Conservation (phyloP, 2,797 vertebrate species). For the Adrianichthys oophorus region DNA sequence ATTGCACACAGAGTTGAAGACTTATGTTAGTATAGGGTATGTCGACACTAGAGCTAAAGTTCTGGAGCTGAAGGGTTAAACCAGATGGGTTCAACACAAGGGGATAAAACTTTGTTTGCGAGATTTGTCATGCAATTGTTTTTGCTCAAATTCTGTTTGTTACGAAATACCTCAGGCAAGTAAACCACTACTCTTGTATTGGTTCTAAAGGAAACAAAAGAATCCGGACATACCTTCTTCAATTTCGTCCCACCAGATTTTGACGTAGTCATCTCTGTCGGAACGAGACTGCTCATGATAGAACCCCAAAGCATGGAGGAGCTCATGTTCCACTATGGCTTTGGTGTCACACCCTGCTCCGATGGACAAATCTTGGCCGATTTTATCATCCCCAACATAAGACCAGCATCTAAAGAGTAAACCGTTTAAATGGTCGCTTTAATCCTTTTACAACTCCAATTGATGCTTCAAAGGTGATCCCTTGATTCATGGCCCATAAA, state of each 20-base stretch:
- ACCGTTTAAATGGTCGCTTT: too few relatives aligned
- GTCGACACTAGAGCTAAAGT: too few relatives aligned
- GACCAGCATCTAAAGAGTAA: slow-evolving; percentile 85
- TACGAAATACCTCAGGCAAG: too few relatives aligned
- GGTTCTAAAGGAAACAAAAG: not conserved
- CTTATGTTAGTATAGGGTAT: too few relatives aligned
- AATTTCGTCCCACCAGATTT: slow-evolving; percentile 89
- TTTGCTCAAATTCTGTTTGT: too few relatives aligned
- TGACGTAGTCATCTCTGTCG: slow-evolving; percentile 89
- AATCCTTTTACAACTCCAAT: not conserved
- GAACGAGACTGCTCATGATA: slow-evolving; percentile 89
- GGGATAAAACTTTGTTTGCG: too few relatives aligned
- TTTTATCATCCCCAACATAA: slow-evolving; percentile 79
- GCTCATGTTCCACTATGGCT: slow-evolving; percentile 86
- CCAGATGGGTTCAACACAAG: too few relatives aligned
- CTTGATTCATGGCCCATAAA: slow-evolving; percentile 19
- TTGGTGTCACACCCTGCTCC: slow-evolving; percentile 83
- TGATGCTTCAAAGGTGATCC: slow-evolving; percentile 7
- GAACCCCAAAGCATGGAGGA: slow-evolving; percentile 89
- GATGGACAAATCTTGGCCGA: slow-evolving; percentile 86
- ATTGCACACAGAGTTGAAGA: too few relatives aligned
- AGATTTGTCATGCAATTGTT: too few relatives aligned
- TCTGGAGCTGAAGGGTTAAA: too few relatives aligned
- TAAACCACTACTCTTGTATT: too few relatives aligned
- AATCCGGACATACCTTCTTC: slow-evolving; percentile 72